Base-by-base conservation (phyloP, 2,113 vertebrate species). In the Gasterosteus aculeatus region DNA sequence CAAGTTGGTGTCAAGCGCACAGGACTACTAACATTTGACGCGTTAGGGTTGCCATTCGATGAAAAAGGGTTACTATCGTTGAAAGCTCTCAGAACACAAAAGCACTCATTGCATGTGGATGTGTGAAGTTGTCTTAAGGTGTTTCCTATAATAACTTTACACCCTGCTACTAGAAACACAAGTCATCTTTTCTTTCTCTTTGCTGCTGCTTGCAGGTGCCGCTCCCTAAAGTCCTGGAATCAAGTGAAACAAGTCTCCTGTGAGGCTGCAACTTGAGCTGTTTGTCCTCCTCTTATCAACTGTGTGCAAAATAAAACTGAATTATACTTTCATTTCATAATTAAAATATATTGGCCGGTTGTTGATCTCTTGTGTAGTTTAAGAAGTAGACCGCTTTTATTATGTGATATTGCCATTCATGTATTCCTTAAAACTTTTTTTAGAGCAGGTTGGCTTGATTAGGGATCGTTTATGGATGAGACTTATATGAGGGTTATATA, bases 181-280 rank as follows among this genome's bases (percentile, higher is more conserved):
- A 72, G 10, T 75, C 16, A 65, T 61, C n/a, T 49, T 29, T 29
- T 56, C 15, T 14, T 47, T 42, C 0, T 66, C 47, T 81, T 72
- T 80, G 62, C 77, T 3, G 29, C 81, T 83, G 33, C 80, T 91
- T 39, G 67, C 90, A 99, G 97, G 96, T 97, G 46, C 97, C 96
- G 0, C 84, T 98, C 82, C 97, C 97, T 22, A 99, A 98, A 94
- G 93, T 84, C 64, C 88, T 99, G 92, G 96, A 93, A 53, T 98
- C 95, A 88, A 83, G 74, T 38, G 93, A 95, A 86, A 94, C 93
- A 0, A 92, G 87, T 89, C 90, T 94, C 65, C 53, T 93, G 75
- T 94, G 82, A 93, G 65, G 75, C 54, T 15, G 5, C 10, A 16
- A 12, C 70, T 29, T 16, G 16, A 64, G 19, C 38, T 65, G 26